Conservation (phyloP, 2,797 vertebrate species). For the Parauchenoglanis punctatus region DNA sequence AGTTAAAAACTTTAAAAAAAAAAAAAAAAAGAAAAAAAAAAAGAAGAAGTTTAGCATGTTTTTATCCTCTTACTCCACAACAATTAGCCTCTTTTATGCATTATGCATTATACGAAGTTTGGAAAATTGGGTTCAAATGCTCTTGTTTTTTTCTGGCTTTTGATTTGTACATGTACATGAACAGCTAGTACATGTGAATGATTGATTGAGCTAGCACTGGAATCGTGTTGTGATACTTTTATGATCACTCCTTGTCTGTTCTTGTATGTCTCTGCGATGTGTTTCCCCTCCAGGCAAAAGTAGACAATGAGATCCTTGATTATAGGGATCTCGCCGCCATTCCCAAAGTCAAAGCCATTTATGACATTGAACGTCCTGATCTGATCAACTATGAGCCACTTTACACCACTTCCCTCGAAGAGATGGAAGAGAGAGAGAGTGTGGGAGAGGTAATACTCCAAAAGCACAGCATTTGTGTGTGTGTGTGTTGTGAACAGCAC, state of each 20-base stretch:
- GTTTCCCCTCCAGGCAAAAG: conserved; percentile 81
- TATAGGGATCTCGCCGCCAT: conserved; percentile 90
- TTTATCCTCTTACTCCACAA: too few relatives aligned
- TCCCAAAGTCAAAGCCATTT: conserved; percentile 92
- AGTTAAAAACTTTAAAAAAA: background rate
- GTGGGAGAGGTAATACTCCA: conserved; percentile 82
- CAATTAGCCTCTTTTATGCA: background rate
- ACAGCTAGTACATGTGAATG: background rate
- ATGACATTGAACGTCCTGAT: conserved; percentile 89
- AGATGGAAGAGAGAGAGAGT: conserved; percentile 85
- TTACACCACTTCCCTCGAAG: conserved; percentile 82
- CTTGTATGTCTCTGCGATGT: conserved; percentile 36
- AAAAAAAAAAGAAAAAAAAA: too few relatives aligned
- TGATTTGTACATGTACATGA: background rate
- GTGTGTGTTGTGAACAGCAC: background rate
- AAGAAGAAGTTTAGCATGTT: too few relatives aligned
- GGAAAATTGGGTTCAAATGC: background rate
- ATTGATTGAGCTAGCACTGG: background rate
- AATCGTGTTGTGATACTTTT: background rate
- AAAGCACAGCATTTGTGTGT: background rate
- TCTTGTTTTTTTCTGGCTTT: background rate
- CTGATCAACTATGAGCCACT: conserved; percentile 88
- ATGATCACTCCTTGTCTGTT: conserved; percentile 21
- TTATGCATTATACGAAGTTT: background rate
- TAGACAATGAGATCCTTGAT: conserved; percentile 92